A percentile compares a stretch with the other conserved stretches of the same genome.
These are phyloP conservation scores for Mus pahari DNA, from an alignment of 2,113 vertebrate genomes.

Conservation along the genomic window DNA sequence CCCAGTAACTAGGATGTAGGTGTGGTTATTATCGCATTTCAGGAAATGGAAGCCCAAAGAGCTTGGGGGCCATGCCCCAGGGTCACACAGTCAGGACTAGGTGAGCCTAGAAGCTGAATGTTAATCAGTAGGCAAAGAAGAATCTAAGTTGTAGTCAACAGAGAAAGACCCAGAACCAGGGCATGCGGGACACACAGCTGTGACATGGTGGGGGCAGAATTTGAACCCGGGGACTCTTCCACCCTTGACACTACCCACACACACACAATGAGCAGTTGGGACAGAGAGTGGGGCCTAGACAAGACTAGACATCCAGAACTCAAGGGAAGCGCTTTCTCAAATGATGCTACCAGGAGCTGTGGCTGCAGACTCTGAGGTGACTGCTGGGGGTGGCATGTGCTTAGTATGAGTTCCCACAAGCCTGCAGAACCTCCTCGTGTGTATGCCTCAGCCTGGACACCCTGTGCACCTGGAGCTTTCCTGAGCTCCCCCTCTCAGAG, in stretches of 20 bases:
- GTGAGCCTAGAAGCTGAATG: not conserved
- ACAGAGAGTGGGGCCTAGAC: not conserved
- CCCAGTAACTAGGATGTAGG: not conserved
- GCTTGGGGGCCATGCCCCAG: not conserved
- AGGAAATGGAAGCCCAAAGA: not conserved
- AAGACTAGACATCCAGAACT: not conserved
- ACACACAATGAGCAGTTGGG: not conserved
- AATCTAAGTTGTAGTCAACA: not conserved
- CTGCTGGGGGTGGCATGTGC: not conserved
- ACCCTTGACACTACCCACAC: not conserved
- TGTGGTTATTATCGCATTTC: not conserved
- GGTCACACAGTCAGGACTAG: not conserved
- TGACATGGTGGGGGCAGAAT: not conserved
- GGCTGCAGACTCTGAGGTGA: not conserved
- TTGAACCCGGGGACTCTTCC: not conserved
- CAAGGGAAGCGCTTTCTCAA: not conserved
- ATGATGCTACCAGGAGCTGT: not conserved
- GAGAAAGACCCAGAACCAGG: not conserved
- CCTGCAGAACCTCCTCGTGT: not conserved
- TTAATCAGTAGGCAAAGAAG: not conserved
- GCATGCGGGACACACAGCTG: not conserved
- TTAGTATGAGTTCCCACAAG: not conserved
- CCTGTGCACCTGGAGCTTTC: not conserved
- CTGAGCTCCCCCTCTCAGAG: not conserved
- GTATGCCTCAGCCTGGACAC: not conserved